Evolutionary conservation across 53 echinoderm and acorn worm genomes (phyloP).

Genomic region (Temnopleurus reevesii): DNA sequence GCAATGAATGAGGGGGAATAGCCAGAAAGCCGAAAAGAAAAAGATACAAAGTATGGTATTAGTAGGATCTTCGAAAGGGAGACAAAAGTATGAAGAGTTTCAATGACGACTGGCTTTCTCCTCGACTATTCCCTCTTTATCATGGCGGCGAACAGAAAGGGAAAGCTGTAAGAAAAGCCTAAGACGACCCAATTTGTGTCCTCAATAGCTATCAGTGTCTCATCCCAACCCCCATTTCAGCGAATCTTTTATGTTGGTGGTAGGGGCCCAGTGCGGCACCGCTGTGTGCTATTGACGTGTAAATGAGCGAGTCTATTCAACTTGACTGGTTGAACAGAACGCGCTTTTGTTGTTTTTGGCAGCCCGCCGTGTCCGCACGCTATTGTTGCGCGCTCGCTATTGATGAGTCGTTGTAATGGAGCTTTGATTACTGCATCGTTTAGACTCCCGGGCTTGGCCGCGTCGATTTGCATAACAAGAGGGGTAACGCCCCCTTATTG

Average conservation of each 20-base stretch:
- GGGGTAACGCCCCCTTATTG: constrained; percentile 46
- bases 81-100: constrained; percentile 5
- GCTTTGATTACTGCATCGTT: constrained; percentile 51
- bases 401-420: constrained; percentile 47
- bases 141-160: constrained; percentile 69
- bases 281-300: constrained; percentile 57
- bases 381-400: constrained; percentile 53
- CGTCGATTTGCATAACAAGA: constrained; percentile 54
- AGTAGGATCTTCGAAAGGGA: constrained; percentile 27
- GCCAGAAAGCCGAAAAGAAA: constrained; percentile 20
- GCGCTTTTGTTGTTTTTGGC: constrained; percentile 48
- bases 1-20: neutral
- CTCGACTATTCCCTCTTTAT: neutral
- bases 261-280: constrained; percentile 30
- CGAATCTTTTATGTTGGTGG: neutral
- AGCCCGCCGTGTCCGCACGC: constrained; percentile 33
- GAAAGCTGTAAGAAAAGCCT: constrained; percentile 54
- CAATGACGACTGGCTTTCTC: constrained; percentile 48
- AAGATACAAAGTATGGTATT: constrained; percentile 52
- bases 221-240: constrained; percentile 23
- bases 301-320: constrained; percentile 59
- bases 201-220: constrained; percentile 61
- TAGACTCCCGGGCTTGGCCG: constrained; percentile 23
- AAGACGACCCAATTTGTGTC: constrained; percentile 75
- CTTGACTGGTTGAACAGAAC: constrained; percentile 44